These are phyloP conservation scores for Miichthys miiuy DNA, from an alignment of 2,797 vertebrate genomes.

Conservation along the genomic window DNA sequence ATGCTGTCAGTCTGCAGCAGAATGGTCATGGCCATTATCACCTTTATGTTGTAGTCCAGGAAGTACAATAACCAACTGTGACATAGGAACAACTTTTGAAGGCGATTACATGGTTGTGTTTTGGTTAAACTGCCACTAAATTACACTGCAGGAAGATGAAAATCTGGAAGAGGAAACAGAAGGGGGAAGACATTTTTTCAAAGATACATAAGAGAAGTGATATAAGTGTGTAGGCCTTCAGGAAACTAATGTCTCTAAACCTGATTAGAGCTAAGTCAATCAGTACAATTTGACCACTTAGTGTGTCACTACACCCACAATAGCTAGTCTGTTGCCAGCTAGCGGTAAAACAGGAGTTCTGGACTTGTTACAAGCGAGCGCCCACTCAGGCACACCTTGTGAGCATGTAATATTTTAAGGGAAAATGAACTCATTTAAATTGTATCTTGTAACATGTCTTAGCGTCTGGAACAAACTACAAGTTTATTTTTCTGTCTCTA, in stretches of 20 bases:
- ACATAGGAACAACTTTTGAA: constrained; percentile 20
- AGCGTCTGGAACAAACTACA: not conserved
- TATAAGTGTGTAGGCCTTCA: constrained; percentile 66
- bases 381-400: not conserved
- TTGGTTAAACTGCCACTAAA: constrained; percentile 23
- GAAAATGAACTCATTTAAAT: not conserved
- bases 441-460: not conserved
- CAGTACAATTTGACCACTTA: constrained; percentile 51
- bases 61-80: constrained; percentile 26
- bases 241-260: constrained; percentile 69
- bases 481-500: not conserved
- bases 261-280: constrained; percentile 80
- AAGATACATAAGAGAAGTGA: constrained; percentile 36
- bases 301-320: constrained; percentile 44
- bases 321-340: constrained; percentile 16
- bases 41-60: constrained; percentile 31
- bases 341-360: constrained; percentile 22
- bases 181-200: constrained; percentile 5
- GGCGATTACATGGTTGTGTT: constrained; percentile 19
- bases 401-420: constrained; percentile 6
- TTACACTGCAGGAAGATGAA: not conserved
- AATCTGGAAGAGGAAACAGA: not conserved
- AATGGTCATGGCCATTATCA: constrained; percentile 41
- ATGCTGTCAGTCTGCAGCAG: constrained; percentile 32
- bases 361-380: constrained; percentile 9